phyloP scores from a whole-genome alignment of 2,888 invertebrate genomes.

The Diarsia dahlii region DNA sequence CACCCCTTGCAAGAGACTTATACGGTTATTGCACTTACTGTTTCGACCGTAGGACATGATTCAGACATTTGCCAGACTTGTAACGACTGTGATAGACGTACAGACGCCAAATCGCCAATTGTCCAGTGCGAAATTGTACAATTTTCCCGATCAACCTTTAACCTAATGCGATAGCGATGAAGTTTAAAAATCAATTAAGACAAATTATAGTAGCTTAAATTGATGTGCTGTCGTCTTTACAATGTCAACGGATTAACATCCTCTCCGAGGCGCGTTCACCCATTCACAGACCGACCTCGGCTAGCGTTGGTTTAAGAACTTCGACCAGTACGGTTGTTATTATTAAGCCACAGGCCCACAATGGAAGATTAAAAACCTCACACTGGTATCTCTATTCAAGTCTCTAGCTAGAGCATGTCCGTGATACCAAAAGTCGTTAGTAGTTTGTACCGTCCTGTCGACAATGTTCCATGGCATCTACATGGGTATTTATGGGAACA shows the following conservation, averaged over 20 bases:
- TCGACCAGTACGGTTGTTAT: not conserved
- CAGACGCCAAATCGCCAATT: too few species aligned
- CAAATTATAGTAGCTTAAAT: too few species aligned
- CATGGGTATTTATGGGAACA: slow-evolving; percentile 40
- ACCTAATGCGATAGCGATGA: too few species aligned
- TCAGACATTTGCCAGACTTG: not conserved
- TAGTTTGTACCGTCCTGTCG: not conserved
- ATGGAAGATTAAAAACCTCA: not conserved
- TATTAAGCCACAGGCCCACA: not conserved
- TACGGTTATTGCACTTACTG: not conserved
- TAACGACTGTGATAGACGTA: too few species aligned
- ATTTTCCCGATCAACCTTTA: too few species aligned
- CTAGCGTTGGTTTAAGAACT: not conserved
- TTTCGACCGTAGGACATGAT: not conserved
- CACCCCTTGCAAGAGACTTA: not conserved
- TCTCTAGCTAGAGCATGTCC: not conserved
- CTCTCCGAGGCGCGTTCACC: not conserved
- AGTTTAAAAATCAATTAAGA: too few species aligned
- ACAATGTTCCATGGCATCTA: slow-evolving; percentile 2
- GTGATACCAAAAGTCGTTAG: not conserved
- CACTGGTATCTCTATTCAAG: not conserved
- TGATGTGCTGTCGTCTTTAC: too few species aligned
- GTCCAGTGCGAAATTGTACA: too few species aligned
- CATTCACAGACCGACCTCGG: not conserved
- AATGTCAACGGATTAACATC: not conserved